These are phyloP conservation scores for Argyresthia goedartella DNA, from an alignment of 2,888 invertebrate species.

Conservation along the genomic window DNA sequence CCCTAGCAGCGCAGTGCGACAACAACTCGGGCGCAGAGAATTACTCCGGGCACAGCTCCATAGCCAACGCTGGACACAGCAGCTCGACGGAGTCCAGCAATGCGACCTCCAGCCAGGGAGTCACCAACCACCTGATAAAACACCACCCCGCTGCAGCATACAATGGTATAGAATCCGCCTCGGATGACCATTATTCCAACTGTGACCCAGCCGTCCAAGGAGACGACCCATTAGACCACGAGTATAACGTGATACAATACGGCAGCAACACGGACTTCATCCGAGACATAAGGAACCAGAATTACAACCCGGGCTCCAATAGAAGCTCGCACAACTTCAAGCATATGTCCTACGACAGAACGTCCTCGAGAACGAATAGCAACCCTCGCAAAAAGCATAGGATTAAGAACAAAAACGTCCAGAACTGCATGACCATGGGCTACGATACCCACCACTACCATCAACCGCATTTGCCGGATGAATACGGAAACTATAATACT, in stretches of 20 bases:
- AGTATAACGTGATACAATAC: slow-evolving; percentile 66
- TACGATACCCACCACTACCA: slow-evolving; percentile 70
- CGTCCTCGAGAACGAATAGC: slow-evolving; percentile 63
- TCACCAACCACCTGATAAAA: slow-evolving; percentile 63
- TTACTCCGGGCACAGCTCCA: slow-evolving; percentile 73
- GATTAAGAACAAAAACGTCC: slow-evolving; percentile 62
- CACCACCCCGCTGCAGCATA: slow-evolving; percentile 57
- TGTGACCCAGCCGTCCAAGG: slow-evolving; percentile 63
- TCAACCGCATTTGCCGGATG: slow-evolving; percentile 64
- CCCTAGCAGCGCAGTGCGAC: slow-evolving; percentile 68
- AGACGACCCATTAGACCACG: slow-evolving; percentile 62
- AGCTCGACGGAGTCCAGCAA: slow-evolving; percentile 67
- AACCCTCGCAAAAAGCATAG: slow-evolving; percentile 64
- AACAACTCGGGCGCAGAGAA: slow-evolving; percentile 75
- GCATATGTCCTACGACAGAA: slow-evolving; percentile 63
- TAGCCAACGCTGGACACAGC: slow-evolving; percentile 65
- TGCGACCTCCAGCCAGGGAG: slow-evolving; percentile 62
- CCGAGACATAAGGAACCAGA: slow-evolving; percentile 65
- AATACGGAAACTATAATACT: slow-evolving; percentile 57
- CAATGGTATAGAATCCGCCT: slow-evolving; percentile 61
- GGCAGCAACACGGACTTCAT: slow-evolving; percentile 63
- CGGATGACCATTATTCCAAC: slow-evolving; percentile 66
- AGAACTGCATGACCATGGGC: slow-evolving; percentile 72
- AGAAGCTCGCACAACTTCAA: slow-evolving; percentile 66
- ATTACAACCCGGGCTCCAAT: slow-evolving; percentile 63